These are phyloP conservation scores for Synanthedon formicaeformis DNA, from an alignment of 2,888 invertebrate genomes.

Conservation along the genomic window DNA sequence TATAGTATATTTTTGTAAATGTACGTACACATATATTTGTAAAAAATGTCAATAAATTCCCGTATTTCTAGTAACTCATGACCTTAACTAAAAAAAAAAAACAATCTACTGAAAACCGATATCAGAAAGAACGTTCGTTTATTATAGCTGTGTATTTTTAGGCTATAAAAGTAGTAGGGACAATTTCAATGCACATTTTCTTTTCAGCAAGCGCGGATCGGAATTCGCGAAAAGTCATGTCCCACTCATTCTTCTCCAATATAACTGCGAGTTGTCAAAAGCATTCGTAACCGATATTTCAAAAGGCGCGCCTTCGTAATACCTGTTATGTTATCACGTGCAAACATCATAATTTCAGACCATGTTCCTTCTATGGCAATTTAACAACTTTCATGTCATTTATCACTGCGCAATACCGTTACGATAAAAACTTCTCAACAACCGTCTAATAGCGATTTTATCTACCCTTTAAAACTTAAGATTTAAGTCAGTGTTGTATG, in stretches of 20 bases:
- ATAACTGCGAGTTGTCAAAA: slow-evolving; percentile 46
- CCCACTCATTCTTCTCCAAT: slow-evolving; percentile 37
- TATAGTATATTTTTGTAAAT: not conserved
- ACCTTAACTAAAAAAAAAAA: no score
- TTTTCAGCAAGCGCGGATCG: not conserved
- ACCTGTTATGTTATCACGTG: slow-evolving; percentile 50
- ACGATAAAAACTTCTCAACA: no score
- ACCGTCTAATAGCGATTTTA: no score
- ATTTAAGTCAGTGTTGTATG: no score
- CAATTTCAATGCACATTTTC: not conserved
- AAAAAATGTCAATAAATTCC: no score
- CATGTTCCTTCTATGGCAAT: slow-evolving; percentile 19
- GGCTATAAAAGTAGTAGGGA: no score
- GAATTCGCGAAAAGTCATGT: slow-evolving; percentile 19
- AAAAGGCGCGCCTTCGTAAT: slow-evolving; percentile 29
- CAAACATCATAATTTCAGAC: slow-evolving; percentile 33
- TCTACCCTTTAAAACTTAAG: no score
- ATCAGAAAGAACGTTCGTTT: no score
- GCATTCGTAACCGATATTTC: slow-evolving; percentile 36
- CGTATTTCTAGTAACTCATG: no score
- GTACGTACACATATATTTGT: not conserved
- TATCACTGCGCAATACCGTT: not conserved
- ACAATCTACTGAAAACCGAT: no score
- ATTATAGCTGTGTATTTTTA: no score
- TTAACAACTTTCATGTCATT: slow-evolving; percentile 18